Conservation (phyloP, 2,888 invertebrate genomes). For the Leptura quadrifasciata region DNA sequence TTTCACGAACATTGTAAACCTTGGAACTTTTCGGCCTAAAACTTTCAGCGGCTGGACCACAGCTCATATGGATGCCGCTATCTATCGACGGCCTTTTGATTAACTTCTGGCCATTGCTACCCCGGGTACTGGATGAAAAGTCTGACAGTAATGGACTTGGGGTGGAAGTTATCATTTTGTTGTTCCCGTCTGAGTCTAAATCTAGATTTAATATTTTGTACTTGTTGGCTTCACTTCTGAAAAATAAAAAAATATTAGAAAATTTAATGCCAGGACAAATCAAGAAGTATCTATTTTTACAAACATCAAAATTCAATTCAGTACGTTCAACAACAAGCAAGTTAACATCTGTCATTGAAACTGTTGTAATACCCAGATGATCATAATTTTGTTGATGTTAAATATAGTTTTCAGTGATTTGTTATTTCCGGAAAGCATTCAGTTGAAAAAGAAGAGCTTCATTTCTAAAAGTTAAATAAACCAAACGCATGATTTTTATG, state of each 20-base stretch:
- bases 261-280: background rate
- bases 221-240: conserved; percentile 74
- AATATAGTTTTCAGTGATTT: too few relatives aligned
- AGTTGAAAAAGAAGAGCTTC: too few relatives aligned
- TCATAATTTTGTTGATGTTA: too few relatives aligned
- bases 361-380: too few relatives aligned
- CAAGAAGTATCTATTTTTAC: background rate
- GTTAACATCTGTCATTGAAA: too few relatives aligned
- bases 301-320: too few relatives aligned
- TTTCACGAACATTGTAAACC: conserved; percentile 66
- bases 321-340: too few relatives aligned
- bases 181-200: conserved; percentile 70
- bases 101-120: conserved; percentile 71
- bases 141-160: conserved; percentile 70
- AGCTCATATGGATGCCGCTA: conserved; percentile 84
- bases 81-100: conserved; percentile 86
- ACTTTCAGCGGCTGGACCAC: conserved; percentile 70
- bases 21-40: conserved; percentile 67
- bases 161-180: conserved; percentile 67
- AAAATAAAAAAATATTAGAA: conserved; percentile 48
- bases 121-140: conserved; percentile 66
- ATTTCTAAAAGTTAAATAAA: too few relatives aligned
- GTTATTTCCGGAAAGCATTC: too few relatives aligned
- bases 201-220: conserved; percentile 75
- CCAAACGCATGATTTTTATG: too few relatives aligned